Evolutionary conservation across 2,113 vertebrate genomes (phyloP), one percentile per base, ranked within the genome.

Genomic region (Mixornis gularis): DNA sequence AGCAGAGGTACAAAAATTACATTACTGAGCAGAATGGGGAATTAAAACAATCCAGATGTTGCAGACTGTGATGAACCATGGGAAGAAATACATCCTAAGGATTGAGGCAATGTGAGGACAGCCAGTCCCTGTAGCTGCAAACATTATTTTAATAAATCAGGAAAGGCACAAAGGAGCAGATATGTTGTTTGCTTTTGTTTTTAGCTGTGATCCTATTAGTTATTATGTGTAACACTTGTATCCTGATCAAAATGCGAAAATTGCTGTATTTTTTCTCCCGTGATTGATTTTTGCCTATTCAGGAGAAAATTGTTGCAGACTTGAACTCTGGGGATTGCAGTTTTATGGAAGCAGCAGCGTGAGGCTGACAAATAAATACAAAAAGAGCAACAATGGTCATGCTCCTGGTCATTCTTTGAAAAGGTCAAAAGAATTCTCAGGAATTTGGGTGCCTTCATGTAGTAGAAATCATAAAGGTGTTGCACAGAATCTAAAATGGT

Each of bases 181-280:
- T 87, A 48, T 17, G 36, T 26, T 79, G 40, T 59, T 59, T 59
- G 3, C 20, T 87, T 79, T 70, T 85, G 6, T 64, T 87, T 19
- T 79, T 22, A 85, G 2, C 58, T 87, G 29, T 81, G 56, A 4
- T 58, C 6, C 48, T 30, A 19, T 59, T 46, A 59, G 56, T 48
- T 30, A 17, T 43, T 25, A n/a, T 4, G 4, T 81, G n/a, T 27
- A 79, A 59, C 56, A 9, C 13, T 64, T 26, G 9, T n/a, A 26
- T 29, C 55, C 6, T 51, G 26, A 48, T 52, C 41, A 22, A 63
- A 26, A 22, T 36, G 27, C 76, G 49, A 87, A 69, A 76, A 76
- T 59, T 63, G 14, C 26, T 4, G 0, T 29, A 2, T 22, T 70
- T 69, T 69, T 73, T 4, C 16, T 26, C 18, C 5, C 0, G 0